Evolutionary conservation across 1,140 invertebrate species (phyloP).

Genomic region (Lepidostoma basale): DNA sequence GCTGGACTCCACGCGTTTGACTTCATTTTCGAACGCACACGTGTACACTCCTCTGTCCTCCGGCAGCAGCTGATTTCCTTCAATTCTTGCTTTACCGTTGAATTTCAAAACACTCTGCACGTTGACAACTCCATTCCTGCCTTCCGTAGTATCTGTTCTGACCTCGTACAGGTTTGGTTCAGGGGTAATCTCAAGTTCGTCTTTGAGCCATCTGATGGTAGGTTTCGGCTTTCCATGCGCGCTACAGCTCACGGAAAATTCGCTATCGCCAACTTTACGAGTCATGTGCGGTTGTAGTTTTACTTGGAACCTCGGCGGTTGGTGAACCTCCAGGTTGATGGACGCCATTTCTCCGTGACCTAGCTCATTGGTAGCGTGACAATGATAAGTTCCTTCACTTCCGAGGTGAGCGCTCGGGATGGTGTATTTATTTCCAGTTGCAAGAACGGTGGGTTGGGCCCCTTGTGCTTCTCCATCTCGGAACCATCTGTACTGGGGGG

Average conservation of each 20-base stretch:
- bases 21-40: conserved; percentile 88
- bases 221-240: conserved; percentile 88
- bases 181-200: conserved; percentile 76
- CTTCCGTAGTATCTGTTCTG: conserved; percentile 75
- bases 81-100: conserved; percentile 73
- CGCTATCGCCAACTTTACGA: conserved; percentile 77
- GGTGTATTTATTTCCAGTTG: conserved; percentile 81
- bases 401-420: conserved; percentile 82
- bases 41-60: conserved; percentile 86
- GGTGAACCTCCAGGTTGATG: conserved; percentile 83
- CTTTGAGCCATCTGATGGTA: conserved; percentile 84
- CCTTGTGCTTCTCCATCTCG: conserved; percentile 67
- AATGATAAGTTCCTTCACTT: conserved; percentile 88
- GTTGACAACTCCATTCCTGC: conserved; percentile 75
- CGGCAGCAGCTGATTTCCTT: conserved; percentile 77
- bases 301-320: conserved; percentile 81
- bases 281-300: conserved; percentile 85
- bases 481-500: conserved; percentile 88
- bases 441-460: conserved; percentile 67
- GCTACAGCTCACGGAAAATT: conserved; percentile 81
- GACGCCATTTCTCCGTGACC: conserved; percentile 83
- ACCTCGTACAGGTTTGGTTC: conserved; percentile 81
- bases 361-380: conserved; percentile 86
- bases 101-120: conserved; percentile 86
- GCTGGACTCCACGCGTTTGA: conserved; percentile 81